Percentiles rank a stretch among this genome's conserved stretches.
These are phyloP conservation scores for Botia kubotai DNA, from an alignment of 2,797 vertebrate species.

Conservation along the genomic window DNA sequence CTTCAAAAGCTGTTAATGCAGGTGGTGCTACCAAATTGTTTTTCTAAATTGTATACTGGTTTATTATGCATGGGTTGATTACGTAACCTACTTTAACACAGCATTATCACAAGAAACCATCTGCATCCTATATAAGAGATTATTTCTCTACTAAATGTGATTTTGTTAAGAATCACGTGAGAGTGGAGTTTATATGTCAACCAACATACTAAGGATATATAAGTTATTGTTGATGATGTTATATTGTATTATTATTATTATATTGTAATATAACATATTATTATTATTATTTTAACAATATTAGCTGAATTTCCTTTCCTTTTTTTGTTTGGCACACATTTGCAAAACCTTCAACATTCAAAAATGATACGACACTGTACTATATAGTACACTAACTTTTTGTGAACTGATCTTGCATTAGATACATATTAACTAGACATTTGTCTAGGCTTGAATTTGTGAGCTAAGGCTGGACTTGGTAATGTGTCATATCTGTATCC, in stretches of 20 bases:
- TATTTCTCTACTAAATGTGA: neutral
- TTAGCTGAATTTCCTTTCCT: neutral
- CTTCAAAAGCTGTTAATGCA: neutral
- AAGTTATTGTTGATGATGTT: neutral
- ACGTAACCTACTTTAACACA: neutral
- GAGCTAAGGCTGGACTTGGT: neutral
- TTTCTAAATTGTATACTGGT: neutral
- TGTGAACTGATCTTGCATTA: neutral
- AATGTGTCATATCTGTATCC: neutral
- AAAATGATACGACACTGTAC: neutral
- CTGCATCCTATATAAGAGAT: neutral
- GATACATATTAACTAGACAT: conserved; percentile 25
- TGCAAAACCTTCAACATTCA: neutral
- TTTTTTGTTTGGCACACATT: neutral
- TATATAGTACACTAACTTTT: conserved; percentile 4
- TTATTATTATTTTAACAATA: neutral
- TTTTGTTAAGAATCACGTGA: neutral
- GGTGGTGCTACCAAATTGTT: neutral
- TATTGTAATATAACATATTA: neutral
- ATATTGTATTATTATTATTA: neutral
- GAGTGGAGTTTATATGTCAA: conserved; percentile 44
- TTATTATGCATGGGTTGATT: neutral
- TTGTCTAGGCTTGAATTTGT: neutral
- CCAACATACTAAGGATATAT: conserved; percentile 44
- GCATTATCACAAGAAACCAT: neutral